Base-by-base conservation (phyloP, 1,140 invertebrate species). In the Stegodyphus dumicola region DNA sequence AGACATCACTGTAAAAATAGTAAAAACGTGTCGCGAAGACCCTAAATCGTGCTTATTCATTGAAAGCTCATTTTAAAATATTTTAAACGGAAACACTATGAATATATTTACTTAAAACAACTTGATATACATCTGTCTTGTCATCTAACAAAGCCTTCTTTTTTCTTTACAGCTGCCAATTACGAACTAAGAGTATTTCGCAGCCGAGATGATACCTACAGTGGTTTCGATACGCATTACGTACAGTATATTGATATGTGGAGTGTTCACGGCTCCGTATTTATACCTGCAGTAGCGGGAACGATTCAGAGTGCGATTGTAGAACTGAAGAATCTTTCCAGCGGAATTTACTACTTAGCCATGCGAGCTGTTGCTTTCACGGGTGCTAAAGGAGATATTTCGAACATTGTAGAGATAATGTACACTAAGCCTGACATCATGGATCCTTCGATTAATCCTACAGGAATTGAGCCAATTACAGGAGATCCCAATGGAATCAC, bases 181-280 rank as follows among this genome's bases (percentile, higher is more conserved):
- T 85, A 85, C 33, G 73, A 85, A 71, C 5, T 85, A 53, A 85
- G 53, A 73, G 17, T 73, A 9, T 85, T 86, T 69, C 52, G 15
- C 6, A 54, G 7, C n/a, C 66, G 67, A 65, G 67, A 86, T 9
- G 76, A 73, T 66, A 76, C 84, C 11, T 33, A 3, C 13, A 71
- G 54, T 17, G 56, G 54, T n/a, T 86, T 86, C 73, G 56, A 73
- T 2, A 53, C 15, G 5, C 10, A 33, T 33, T 64, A 77, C 13
- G 17, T 86, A n/a, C 17, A 49, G 18, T 78, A n/a, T 4, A 77
- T 86, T 9, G 65, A 49, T 7, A n/a, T 54, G n/a, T 78, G 66
- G 48, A 60, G 73, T 54, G 64, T 86, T 54, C 84, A 86, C 53
- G 84, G 84, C 11, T 52, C 52, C 7, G 53, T 70, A 10, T 52